These are phyloP conservation scores for Myxocyprinus asiaticus DNA, from an alignment of 2,113 vertebrate genomes.

Conservation along the genomic window DNA sequence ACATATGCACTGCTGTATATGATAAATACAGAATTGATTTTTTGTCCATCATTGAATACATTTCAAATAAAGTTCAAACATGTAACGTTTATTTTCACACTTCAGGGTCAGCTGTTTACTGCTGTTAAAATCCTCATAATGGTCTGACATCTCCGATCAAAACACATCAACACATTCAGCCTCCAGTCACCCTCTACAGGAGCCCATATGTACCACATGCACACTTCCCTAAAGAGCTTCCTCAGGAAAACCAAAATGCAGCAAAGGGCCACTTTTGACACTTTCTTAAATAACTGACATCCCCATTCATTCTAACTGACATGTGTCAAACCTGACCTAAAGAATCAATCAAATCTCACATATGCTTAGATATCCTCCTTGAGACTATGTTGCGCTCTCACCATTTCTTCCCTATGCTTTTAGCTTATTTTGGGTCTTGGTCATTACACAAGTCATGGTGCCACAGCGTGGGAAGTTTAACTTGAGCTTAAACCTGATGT, in stretches of 20 bases:
- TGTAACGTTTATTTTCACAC: background rate
- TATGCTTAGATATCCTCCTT: background rate
- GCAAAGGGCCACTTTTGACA: background rate
- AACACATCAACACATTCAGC: background rate
- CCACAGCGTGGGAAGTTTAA: constrained; percentile 15
- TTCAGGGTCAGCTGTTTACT: background rate
- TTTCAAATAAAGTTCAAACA: background rate
- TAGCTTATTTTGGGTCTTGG: constrained; percentile 12
- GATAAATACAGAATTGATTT: background rate
- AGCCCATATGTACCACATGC: background rate
- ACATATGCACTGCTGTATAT: background rate
- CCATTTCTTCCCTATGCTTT: background rate
- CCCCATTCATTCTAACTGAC: background rate
- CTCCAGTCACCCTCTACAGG: background rate
- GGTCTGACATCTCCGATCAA: background rate
- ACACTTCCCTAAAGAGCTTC: background rate
- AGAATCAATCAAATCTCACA: background rate
- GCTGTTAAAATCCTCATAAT: background rate
- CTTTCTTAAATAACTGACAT: constrained; percentile 2
- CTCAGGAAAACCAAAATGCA: background rate
- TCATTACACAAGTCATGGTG: constrained; percentile 6
- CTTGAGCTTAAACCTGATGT: constrained; percentile 28
- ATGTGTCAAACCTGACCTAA: background rate
- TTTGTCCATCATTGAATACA: background rate
- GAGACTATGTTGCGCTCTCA: background rate